These are phyloP conservation scores for Lagria hirta DNA, from an alignment of 2,888 invertebrate species.

Conservation along the genomic window DNA sequence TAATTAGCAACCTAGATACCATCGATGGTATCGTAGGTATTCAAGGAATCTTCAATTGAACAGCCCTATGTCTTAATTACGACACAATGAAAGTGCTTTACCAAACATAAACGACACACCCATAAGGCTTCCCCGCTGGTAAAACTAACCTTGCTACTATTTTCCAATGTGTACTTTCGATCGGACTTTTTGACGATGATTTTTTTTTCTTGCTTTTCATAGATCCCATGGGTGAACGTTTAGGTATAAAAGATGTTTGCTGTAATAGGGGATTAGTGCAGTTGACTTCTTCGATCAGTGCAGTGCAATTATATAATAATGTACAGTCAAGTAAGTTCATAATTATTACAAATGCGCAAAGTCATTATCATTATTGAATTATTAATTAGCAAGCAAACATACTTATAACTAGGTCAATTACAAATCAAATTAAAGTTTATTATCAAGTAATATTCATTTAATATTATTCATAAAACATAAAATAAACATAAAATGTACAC, in stretches of 20 bases:
- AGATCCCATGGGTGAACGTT: conserved; percentile 39
- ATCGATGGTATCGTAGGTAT: no score
- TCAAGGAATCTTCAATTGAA: conserved; percentile 2
- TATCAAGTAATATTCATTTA: no score
- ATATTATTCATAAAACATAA: no score
- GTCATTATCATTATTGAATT: no score
- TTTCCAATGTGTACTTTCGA: conserved; percentile 35
- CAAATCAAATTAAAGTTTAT: no score
- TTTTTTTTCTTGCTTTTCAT: conserved; percentile 34
- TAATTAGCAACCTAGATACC: no score
- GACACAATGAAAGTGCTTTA: conserved; percentile 31
- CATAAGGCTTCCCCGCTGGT: conserved; percentile 20
- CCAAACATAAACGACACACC: conserved; percentile 27
- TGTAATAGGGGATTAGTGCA: conserved; percentile 20
- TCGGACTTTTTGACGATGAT: conserved; percentile 29
- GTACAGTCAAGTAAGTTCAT: conserved; percentile 41
- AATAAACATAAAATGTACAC: no score
- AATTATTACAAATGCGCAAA: no score
- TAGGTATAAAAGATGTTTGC: conserved; percentile 42
- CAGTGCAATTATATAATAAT: conserved; percentile 42
- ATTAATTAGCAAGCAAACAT: no score
- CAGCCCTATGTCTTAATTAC: conserved; percentile 14
- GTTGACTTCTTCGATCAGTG: conserved; percentile 33
- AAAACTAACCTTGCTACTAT: conserved; percentile 36
- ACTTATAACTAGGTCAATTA: no score